Percentiles rank a stretch among this genome's conserved stretches.
These are phyloP conservation scores for Paramormyrops hopkinsi DNA, from an alignment of 2,797 vertebrate species.

Conservation along the genomic window DNA sequence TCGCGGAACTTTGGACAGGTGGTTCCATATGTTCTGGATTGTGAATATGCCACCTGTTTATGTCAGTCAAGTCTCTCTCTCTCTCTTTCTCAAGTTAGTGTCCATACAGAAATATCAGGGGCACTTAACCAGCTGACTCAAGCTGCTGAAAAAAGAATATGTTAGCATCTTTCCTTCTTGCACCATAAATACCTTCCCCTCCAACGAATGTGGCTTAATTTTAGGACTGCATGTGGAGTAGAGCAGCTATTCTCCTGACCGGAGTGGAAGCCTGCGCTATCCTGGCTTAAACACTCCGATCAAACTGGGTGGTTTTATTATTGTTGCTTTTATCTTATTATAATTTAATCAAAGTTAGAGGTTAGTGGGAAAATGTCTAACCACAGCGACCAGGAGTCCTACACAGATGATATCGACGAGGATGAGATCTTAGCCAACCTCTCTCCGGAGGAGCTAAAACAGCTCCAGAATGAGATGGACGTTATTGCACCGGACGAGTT, in stretches of 20 bases:
- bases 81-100: constrained; percentile 51
- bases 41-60: constrained; percentile 54
- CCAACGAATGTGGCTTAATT: constrained; percentile 57
- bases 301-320: neutral
- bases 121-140: constrained; percentile 56
- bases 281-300: neutral
- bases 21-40: constrained; percentile 25
- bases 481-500: constrained; percentile 84
- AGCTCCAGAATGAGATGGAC: constrained; percentile 93
- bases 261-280: neutral
- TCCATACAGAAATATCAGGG: constrained; percentile 56
- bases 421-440: constrained; percentile 89
- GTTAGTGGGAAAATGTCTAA: constrained; percentile 49
- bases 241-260: constrained; percentile 18
- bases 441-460: constrained; percentile 83
- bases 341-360: neutral
- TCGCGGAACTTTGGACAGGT: constrained; percentile 32
- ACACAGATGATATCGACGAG: constrained; percentile 78
- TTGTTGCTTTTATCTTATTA: constrained; percentile 5
- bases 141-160: constrained; percentile 58
- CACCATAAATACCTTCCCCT: constrained; percentile 69
- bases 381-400: constrained; percentile 40
- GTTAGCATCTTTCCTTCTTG: constrained; percentile 48
- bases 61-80: constrained; percentile 48
- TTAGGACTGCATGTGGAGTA: constrained; percentile 55